Percentiles rank a stretch among this genome's conserved stretches.
Evolutionary conservation across 2,888 invertebrate species (phyloP).

Genomic region (Tortricodes alternella): DNA sequence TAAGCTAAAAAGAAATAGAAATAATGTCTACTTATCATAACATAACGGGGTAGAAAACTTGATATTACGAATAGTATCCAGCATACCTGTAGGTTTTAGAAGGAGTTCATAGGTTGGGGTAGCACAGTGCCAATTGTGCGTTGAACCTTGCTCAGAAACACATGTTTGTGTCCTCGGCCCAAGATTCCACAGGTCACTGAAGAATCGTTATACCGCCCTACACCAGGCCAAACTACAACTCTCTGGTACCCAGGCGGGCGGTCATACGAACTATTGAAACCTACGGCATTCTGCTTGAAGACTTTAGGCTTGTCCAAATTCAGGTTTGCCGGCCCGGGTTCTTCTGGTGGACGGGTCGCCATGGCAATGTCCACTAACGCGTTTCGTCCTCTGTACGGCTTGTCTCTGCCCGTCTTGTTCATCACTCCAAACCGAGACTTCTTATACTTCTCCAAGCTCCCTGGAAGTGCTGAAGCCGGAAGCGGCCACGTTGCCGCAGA

Average conservation of each 20-base stretch:
- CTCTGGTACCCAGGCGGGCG: conserved; percentile 61
- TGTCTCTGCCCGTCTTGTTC: conserved; percentile 62
- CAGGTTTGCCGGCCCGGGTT: conserved; percentile 81
- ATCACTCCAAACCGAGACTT: conserved; percentile 59
- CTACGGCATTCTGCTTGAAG: conserved; percentile 51
- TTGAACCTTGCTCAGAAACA: conserved; percentile 58
- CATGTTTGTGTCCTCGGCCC: conserved; percentile 65
- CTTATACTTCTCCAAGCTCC: conserved; percentile 58
- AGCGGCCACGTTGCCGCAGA: conserved; percentile 66
- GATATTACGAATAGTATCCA: neutral
- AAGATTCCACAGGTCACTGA: conserved; percentile 43
- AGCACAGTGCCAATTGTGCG: conserved; percentile 65
- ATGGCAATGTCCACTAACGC: conserved; percentile 75
- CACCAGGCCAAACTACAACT: conserved; percentile 67
- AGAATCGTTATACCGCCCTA: conserved; percentile 56
- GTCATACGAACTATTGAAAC: conserved; percentile 69
- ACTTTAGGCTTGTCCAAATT: conserved; percentile 45
- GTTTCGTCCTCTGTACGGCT: conserved; percentile 67
- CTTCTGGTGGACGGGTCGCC: conserved; percentile 68
- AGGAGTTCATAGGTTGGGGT: conserved; percentile 63
- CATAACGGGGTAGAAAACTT: no score
- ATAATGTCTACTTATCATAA: no score
- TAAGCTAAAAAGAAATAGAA: no score
- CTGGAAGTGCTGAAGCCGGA: conserved; percentile 53
- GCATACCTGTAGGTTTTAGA: conserved; percentile 42